Conservation (phyloP, 2,113 vertebrate species). For the Ptychochromis oligacanthus region DNA sequence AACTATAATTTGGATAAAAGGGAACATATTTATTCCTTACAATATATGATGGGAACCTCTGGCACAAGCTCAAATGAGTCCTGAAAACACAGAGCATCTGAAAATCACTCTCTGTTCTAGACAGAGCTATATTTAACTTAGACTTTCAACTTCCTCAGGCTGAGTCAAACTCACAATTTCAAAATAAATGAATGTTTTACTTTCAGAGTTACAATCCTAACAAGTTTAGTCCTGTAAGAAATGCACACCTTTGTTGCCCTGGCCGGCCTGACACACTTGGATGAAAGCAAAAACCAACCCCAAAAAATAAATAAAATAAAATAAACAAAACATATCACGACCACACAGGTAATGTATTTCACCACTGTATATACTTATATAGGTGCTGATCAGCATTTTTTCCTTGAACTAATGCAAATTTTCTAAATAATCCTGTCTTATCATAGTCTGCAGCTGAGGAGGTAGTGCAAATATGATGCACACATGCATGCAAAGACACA, state of each 20-base stretch:
- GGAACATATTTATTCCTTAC: not conserved
- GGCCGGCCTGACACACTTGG: not conserved
- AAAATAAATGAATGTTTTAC: not conserved
- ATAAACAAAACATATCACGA: not conserved
- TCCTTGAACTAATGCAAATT: not conserved
- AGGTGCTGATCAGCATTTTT: not conserved
- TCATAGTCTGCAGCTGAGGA: constrained; percentile 12
- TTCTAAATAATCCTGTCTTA: not conserved
- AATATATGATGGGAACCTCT: not conserved
- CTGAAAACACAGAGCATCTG: not conserved
- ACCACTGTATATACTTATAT: not conserved
- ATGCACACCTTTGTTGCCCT: not conserved
- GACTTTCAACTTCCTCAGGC: not conserved
- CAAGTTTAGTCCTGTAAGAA: not conserved
- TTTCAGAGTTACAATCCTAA: not conserved
- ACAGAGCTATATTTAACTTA: not conserved
- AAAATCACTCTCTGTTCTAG: not conserved
- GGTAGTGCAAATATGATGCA: too few species aligned
- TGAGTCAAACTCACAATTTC: not conserved
- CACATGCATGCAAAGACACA: too few species aligned
- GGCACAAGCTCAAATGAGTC: not conserved
- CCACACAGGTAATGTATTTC: not conserved
- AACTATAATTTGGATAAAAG: not conserved
- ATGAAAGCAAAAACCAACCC: not conserved
- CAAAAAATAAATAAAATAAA: too few species aligned